Evolutionary conservation across 2,113 vertebrate species (phyloP).

Genomic region (Oryzias melastigma): DNA sequence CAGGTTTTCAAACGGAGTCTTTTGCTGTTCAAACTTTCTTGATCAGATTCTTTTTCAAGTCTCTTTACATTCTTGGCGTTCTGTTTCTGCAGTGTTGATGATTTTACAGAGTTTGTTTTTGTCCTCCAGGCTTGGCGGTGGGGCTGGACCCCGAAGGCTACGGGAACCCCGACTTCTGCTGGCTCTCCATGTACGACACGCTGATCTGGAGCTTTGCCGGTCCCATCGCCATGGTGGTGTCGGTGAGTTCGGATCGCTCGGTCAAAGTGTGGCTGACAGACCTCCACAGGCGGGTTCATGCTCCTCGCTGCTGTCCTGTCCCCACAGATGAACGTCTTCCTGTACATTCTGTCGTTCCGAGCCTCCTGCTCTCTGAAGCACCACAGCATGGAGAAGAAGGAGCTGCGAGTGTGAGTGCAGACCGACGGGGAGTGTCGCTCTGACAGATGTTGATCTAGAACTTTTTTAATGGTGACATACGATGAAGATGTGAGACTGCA

Average conservation of each 20-base stretch:
- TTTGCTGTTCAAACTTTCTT: too few relatives aligned
- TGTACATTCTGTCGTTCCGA: constrained; percentile 84
- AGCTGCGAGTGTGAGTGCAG: constrained; percentile 86
- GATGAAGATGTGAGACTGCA: too few relatives aligned
- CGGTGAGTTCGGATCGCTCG: constrained; percentile 73
- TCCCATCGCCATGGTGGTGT: constrained; percentile 82
- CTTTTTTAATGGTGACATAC: too few relatives aligned
- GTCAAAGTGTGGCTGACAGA: too few relatives aligned
- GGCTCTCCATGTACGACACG: constrained; percentile 90
- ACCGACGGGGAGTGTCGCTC: too few relatives aligned
- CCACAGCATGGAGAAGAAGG: constrained; percentile 88
- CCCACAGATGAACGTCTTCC: constrained; percentile 86
- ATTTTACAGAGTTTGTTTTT: background rate
- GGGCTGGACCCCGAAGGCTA: constrained; percentile 94
- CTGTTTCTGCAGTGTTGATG: too few relatives aligned
- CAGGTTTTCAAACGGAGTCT: too few relatives aligned
- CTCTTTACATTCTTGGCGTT: too few relatives aligned
- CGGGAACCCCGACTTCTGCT: constrained; percentile 94
- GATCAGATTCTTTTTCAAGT: too few relatives aligned
- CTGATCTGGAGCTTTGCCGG: constrained; percentile 94
- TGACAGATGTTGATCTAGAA: too few relatives aligned
- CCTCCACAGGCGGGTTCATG: background rate
- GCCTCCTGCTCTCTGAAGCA: constrained; percentile 79
- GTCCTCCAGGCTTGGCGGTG: constrained; percentile 84
- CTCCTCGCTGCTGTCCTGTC: constrained; percentile 24